phyloP scores from a whole-genome alignment of 1,140 invertebrate genomes.

The Brachionus paranguensis region DNA sequence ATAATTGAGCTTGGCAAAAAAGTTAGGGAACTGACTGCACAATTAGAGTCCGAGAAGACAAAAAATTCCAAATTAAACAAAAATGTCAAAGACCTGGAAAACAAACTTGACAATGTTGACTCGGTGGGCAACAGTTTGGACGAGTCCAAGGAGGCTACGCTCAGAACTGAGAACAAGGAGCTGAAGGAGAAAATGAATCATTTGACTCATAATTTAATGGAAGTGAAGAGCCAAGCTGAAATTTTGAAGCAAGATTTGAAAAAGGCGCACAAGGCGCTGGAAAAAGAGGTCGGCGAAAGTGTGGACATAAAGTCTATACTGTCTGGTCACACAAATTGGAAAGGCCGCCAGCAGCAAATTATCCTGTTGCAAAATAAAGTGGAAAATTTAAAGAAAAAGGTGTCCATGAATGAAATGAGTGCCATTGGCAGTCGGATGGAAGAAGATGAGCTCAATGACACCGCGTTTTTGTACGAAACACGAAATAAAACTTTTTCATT shows the following conservation, averaged over 20 bases:
- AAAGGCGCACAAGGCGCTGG: slow-evolving; percentile 50
- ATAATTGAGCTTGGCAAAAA: slow-evolving; percentile 56
- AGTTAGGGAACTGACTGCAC: slow-evolving; percentile 51
- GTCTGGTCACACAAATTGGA: slow-evolving; percentile 47
- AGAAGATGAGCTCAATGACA: not conserved
- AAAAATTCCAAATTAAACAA: slow-evolving; percentile 49
- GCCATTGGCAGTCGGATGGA: not conserved
- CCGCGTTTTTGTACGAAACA: not conserved
- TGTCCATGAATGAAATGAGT: not conserved
- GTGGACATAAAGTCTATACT: slow-evolving; percentile 51
- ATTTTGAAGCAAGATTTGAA: slow-evolving; percentile 52
- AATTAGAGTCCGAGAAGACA: slow-evolving; percentile 52
- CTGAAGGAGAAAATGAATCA: slow-evolving; percentile 45
- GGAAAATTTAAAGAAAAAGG: slow-evolving; percentile 17
- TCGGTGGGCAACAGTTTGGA: slow-evolving; percentile 42
- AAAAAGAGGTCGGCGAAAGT: slow-evolving; percentile 53
- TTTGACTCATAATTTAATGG: slow-evolving; percentile 52
- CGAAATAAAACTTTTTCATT: not conserved
- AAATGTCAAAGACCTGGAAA: slow-evolving; percentile 51
- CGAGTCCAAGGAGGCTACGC: not conserved
- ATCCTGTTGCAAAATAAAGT: slow-evolving; percentile 53
- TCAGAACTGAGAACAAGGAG: not conserved
- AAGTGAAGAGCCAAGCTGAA: slow-evolving; percentile 50
- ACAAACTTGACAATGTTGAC: slow-evolving; percentile 28
- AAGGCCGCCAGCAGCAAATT: slow-evolving; percentile 53